Evolutionary conservation across 2,797 vertebrate species (phyloP).

Genomic region (Poecile montanus): DNA sequence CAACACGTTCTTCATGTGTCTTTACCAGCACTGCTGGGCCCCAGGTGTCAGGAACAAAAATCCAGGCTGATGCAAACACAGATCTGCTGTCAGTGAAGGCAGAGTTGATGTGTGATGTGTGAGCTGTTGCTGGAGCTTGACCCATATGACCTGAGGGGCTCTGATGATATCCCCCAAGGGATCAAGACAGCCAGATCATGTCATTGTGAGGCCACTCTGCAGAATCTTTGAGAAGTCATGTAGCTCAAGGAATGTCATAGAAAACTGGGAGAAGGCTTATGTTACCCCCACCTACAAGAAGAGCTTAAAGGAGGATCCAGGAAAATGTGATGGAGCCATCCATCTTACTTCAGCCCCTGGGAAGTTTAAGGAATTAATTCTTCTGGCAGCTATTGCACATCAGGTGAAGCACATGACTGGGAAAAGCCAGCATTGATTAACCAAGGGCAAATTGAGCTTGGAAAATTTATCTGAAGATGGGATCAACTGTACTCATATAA

Average conservation of each 20-base stretch:
- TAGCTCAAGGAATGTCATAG: neutral
- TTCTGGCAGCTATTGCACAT: too few relatives aligned
- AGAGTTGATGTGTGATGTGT: neutral
- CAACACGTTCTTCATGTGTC: neutral
- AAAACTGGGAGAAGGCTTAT: neutral
- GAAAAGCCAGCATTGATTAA: neutral
- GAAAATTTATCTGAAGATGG: neutral
- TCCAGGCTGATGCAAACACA: neutral
- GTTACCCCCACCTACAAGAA: neutral
- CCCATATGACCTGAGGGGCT: accelerated
- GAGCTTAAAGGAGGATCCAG: neutral
- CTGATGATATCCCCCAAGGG: accelerated
- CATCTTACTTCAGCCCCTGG: neutral
- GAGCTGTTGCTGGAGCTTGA: neutral
- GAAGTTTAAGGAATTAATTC: neutral
- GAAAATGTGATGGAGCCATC: neutral
- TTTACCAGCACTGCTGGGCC: neutral
- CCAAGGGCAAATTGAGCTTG: neutral
- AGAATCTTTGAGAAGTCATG: neutral
- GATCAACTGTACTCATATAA: neutral
- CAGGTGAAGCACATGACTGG: neutral
- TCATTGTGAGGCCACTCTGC: neutral
- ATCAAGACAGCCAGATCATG: neutral
- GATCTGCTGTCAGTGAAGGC: neutral
- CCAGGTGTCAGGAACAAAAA: neutral